Conservation (phyloP, 1,140 invertebrate species). For the Venturia canescens region DNA sequence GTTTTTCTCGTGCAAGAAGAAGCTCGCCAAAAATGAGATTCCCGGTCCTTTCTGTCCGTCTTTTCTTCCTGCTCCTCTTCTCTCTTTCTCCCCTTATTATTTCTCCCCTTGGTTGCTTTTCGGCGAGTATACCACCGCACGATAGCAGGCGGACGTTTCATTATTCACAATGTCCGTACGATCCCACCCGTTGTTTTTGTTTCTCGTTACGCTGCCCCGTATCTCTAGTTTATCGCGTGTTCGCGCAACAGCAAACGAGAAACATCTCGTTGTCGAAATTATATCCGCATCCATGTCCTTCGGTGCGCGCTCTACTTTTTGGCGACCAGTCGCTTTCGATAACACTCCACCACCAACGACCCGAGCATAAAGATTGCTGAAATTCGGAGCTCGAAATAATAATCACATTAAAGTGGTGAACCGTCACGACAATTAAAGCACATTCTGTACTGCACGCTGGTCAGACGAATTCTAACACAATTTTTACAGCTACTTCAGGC, state of each 20-base stretch:
- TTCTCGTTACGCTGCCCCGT: neutral
- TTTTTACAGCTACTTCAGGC: too few relatives aligned
- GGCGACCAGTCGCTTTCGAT: slow-evolving; percentile 8
- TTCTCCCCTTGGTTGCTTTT: slow-evolving; percentile 8
- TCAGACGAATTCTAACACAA: neutral
- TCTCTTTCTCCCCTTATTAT: neutral
- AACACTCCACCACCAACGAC: neutral
- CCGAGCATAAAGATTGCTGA: neutral
- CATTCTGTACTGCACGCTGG: too few relatives aligned
- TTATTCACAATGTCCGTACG: slow-evolving; percentile 32
- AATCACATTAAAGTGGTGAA: too few relatives aligned
- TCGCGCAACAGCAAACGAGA: slow-evolving; percentile 1
- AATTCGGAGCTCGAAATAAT: neutral
- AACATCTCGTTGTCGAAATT: slow-evolving; percentile 31
- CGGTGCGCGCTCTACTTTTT: neutral
- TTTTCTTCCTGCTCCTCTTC: neutral
- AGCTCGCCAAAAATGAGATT: neutral
- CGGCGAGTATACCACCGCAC: neutral
- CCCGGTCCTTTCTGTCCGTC: neutral
- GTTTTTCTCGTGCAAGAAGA: slow-evolving; percentile 4
- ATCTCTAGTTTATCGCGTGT: slow-evolving; percentile 9
- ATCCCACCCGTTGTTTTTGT: neutral
- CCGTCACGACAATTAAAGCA: too few relatives aligned
- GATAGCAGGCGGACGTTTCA: slow-evolving; percentile 16
- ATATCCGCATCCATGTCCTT: slow-evolving; percentile 5